Evolutionary conservation across 2,797 vertebrate species (phyloP).

Genomic region (Halcyon smyrnensis): DNA sequence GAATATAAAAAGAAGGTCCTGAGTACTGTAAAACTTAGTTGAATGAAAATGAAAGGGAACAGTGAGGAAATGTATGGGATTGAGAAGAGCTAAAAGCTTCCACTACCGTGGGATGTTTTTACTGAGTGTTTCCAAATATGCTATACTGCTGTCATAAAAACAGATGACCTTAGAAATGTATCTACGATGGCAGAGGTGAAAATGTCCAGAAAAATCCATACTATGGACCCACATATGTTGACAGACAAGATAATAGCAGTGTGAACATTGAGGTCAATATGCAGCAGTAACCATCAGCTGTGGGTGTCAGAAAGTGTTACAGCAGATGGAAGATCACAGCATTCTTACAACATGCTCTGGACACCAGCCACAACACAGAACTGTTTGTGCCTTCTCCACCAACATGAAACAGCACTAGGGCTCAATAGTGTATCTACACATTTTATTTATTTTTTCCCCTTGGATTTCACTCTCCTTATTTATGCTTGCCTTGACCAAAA

Average conservation of each 20-base stretch:
- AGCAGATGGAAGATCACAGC: constrained; percentile 61
- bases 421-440: background rate
- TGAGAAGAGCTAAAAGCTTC: background rate
- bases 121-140: background rate
- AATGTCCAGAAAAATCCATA: constrained; percentile 22
- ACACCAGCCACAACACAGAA: constrained; percentile 55
- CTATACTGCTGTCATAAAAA: background rate
- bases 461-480: background rate
- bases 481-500: background rate
- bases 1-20: background rate
- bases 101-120: background rate
- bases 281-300: constrained; percentile 45
- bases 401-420: background rate
- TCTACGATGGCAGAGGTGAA: background rate
- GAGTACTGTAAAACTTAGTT: background rate
- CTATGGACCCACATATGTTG: background rate
- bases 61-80: background rate
- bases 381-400: background rate
- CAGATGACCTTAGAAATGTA: background rate
- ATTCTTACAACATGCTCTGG: constrained; percentile 35
- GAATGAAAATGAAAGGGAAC: background rate
- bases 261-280: constrained; percentile 35
- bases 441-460: background rate
- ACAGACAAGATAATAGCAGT: constrained; percentile 19
- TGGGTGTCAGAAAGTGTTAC: constrained; percentile 55